A percentile compares a stretch with the other conserved stretches of the same genome.
Evolutionary conservation across 2,113 vertebrate species (phyloP).

Genomic region (Phodopus roborovskii): DNA sequence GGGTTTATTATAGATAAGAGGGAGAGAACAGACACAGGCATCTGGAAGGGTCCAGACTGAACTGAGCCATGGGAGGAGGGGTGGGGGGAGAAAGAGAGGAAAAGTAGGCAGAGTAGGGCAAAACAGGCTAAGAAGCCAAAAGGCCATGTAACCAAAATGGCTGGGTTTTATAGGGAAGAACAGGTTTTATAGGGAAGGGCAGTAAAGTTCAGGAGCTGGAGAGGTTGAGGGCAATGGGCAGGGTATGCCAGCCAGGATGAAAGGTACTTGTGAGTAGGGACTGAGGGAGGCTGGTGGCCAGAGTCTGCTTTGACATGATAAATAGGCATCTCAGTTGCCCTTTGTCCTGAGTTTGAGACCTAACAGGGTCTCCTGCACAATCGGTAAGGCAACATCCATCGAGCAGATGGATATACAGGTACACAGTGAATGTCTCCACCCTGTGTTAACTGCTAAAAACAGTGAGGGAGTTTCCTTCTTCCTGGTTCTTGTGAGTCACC

Average conservation of each 20-base stretch:
- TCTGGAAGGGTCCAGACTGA: neutral
- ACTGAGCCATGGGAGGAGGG: neutral
- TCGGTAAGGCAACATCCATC: neutral
- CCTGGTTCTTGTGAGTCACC: conserved; percentile 40
- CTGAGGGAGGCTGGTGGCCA: neutral
- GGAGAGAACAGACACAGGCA: neutral
- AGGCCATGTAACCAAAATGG: neutral
- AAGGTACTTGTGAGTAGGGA: neutral
- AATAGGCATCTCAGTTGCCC: neutral
- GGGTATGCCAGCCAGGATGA: neutral
- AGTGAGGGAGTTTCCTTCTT: neutral
- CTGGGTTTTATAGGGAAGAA: neutral
- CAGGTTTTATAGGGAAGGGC: neutral
- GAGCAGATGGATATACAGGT: neutral
- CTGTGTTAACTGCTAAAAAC: neutral
- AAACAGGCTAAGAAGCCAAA: neutral
- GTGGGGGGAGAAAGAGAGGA: neutral
- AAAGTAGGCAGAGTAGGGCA: neutral
- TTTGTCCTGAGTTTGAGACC: neutral
- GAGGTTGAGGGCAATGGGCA: neutral
- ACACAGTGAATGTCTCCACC: neutral
- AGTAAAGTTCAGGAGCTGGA: neutral
- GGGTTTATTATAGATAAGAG: neutral
- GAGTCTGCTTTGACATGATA: neutral
- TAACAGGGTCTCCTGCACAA: neutral